These are phyloP conservation scores for Catamblyrhynchus diadema DNA, from an alignment of 2,797 vertebrate species.

Conservation along the genomic window DNA sequence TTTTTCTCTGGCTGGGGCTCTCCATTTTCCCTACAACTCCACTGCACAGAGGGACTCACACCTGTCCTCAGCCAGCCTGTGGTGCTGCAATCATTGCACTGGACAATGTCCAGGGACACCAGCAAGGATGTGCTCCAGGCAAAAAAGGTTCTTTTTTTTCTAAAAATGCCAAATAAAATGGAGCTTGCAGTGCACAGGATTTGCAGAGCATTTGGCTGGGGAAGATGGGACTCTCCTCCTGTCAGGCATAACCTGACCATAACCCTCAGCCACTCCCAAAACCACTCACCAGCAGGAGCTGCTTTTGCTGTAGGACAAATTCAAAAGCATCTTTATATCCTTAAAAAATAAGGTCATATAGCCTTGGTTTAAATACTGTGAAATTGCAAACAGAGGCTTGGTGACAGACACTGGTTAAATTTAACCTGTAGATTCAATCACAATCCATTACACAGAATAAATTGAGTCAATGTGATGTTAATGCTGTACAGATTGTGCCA, in stretches of 20 bases:
- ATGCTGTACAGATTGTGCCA: accelerated
- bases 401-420: neutral
- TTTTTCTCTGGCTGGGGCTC: neutral
- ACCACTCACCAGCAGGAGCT: neutral
- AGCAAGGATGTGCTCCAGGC: neutral
- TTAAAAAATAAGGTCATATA: neutral
- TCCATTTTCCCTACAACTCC: neutral
- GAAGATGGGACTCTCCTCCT: neutral
- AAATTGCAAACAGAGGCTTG: neutral
- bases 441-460: neutral
- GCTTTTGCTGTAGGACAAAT: neutral
- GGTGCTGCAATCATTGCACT: neutral
- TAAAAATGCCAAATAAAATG: neutral
- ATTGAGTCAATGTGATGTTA: neutral
- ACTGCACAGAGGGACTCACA: neutral
- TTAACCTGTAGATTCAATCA: slow-evolving; percentile 32
- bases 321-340: neutral
- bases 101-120: neutral
- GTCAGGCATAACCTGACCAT: neutral
- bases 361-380: neutral
- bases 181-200: neutral
- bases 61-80: neutral
- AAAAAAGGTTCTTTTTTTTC: neutral
- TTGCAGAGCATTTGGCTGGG: neutral
- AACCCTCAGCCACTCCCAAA: neutral